Evolutionary conservation across 30 jellyfish, hydroid and myxozoan species (phyloP).

Genomic region (Aurelia aurita): DNA sequence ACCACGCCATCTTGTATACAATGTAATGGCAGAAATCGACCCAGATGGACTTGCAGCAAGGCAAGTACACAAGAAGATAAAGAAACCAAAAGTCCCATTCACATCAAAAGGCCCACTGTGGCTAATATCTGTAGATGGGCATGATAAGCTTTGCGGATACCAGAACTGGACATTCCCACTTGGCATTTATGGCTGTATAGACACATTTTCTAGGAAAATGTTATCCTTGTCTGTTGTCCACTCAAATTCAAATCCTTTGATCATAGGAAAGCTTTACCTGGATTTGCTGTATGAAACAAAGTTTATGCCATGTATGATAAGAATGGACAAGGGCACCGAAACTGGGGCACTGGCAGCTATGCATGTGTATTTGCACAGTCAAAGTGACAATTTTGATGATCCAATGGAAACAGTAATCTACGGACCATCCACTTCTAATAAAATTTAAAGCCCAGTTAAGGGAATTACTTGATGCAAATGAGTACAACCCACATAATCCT

Average conservation of each 20-base stretch:
- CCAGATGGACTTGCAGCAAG: conserved; percentile 33
- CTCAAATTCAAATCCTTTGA: conserved; percentile 20
- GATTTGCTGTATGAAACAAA: conserved; percentile 19
- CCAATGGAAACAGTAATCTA: too few relatives aligned
- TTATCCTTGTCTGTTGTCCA: conserved; percentile 2
- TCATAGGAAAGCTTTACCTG: conserved; percentile 24
- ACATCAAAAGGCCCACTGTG: conserved; percentile 12
- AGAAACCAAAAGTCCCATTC: neutral
- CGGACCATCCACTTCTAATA: too few relatives aligned
- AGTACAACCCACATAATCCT: conserved; percentile 13
- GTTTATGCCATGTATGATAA: conserved; percentile 2
- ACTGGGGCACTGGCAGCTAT: conserved; percentile 40
- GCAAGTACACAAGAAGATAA: neutral
- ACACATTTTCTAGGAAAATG: conserved; percentile 20
- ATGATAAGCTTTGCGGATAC: conserved; percentile 26
- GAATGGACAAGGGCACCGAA: conserved; percentile 47
- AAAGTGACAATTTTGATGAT: too few relatives aligned
- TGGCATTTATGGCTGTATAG: neutral
- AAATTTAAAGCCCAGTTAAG: conserved; percentile 6
- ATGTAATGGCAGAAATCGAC: neutral
- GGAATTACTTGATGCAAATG: conserved; percentile 6
- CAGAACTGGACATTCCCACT: conserved; percentile 38
- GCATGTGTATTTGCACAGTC: too few relatives aligned
- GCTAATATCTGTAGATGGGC: conserved; percentile 22
- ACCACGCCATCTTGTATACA: conserved; percentile 25